Evolutionary conservation across 2,113 vertebrate species (phyloP).

Genomic region (Larimichthys polyactis): DNA sequence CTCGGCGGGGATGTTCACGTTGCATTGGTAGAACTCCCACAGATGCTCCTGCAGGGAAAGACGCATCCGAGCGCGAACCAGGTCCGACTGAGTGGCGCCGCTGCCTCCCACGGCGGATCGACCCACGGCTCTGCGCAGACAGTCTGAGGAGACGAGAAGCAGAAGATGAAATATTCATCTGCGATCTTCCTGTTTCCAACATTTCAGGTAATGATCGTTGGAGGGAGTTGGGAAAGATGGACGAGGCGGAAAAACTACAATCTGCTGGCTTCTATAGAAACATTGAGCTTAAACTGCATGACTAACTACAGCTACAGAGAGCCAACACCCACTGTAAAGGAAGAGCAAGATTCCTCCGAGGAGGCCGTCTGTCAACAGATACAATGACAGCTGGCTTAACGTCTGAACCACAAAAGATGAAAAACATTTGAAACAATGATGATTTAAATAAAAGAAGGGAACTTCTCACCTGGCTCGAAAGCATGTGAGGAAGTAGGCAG

Average conservation of each 20-base stretch:
- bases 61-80: constrained; percentile 92
- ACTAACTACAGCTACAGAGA: constrained; percentile 34
- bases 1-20: constrained; percentile 88
- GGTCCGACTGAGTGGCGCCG: constrained; percentile 82
- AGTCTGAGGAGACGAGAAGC: constrained; percentile 64
- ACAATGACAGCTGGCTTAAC: constrained; percentile 5
- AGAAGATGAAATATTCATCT: neutral
- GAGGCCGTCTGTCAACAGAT: constrained; percentile 73
- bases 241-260: too few relatives aligned
- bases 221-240: neutral
- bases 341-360: constrained; percentile 73
- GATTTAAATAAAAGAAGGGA: neutral
- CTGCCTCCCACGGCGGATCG: constrained; percentile 68
- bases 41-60: constrained; percentile 96
- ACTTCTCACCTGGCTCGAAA: constrained; percentile 82
- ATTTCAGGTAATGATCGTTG: neutral
- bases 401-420: neutral
- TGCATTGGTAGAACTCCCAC: constrained; percentile 89
- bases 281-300: neutral
- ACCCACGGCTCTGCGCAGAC: constrained; percentile 69
- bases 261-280: neutral
- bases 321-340: constrained; percentile 80
- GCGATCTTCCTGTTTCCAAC: neutral
- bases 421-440: neutral
- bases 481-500: constrained; percentile 89